Base-by-base conservation (phyloP, 92 coral and sea anemone genomes). In the Porites rus region DNA sequence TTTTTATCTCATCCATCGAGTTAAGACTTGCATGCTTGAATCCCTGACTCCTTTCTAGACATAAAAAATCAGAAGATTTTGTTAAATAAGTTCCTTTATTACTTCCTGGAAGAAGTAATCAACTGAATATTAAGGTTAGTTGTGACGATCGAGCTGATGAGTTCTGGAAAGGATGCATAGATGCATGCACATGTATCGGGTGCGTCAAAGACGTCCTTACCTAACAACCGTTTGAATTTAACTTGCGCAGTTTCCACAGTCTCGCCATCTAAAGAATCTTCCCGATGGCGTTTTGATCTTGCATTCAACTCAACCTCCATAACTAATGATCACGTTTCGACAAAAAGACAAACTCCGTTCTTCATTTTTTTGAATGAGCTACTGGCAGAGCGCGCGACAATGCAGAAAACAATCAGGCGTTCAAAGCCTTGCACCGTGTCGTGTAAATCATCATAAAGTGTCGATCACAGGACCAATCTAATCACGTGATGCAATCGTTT, bases 141-240 rank as follows among this genome's bases (percentile, higher is more conserved):
- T 0, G 46, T 38, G 46, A 38, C 46, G 46, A 38, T 4, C 5
- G 46, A 38, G 46, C 46, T 38, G 46, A 38, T 38, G 46, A 38
- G 46, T 38, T 38, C 46, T 38, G 46, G 46, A 38, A 38, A 38
- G 46, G 46, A 38, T 38, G 46, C 46, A 6, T 38, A 38, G 46
- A 38, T 38, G 46, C 6, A 38, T 38, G 46, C 46, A 38, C 7
- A 38, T 38, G 46, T 4, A 38, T 38, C 5, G 46, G 46, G 46
- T 38, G 46, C 46, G 46, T 38, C 46, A 0, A 38, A 38, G 46
- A 38, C 46, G 46, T 16, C 25, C 81, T 63, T 51, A 75, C 88
- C 88, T 54, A 84, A 74, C 25, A 84, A 74, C 43, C 88, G 81
- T 31, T 76, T 84, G 81, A 84, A 84, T 75, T 84, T 84, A 25